These are phyloP conservation scores for Centroberyx gerrardi DNA, from an alignment of 2,797 vertebrate species.

Conservation along the genomic window DNA sequence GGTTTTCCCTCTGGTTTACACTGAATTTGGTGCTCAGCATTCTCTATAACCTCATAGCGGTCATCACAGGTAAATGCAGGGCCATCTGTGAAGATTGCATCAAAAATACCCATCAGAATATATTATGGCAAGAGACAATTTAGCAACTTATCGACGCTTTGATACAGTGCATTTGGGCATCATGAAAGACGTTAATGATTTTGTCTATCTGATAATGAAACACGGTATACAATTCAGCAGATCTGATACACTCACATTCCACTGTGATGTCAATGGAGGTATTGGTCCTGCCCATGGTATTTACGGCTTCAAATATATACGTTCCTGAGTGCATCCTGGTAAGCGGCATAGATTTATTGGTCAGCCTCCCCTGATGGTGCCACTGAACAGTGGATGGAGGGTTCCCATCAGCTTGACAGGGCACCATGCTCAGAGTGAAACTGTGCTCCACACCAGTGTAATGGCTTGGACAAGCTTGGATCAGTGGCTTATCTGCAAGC, in stretches of 20 bases:
- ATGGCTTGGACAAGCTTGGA: background rate
- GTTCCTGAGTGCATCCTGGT: constrained; percentile 52
- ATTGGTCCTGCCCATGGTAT: rapidly evolving
- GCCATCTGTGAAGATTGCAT: constrained; percentile 46
- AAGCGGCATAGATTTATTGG: constrained; percentile 33
- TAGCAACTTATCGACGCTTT: background rate
- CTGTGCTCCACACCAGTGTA: background rate
- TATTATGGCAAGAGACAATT: background rate
- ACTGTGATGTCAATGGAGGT: constrained; percentile 49
- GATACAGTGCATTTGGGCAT: background rate
- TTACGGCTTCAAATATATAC: constrained; percentile 36
- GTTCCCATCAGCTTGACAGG: constrained; percentile 55
- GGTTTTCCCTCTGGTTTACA: constrained; percentile 64
- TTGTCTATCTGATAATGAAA: background rate
- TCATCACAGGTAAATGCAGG: constrained; percentile 51
- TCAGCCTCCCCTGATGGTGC: background rate
- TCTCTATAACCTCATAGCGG: constrained; percentile 7
- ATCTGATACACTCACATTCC: constrained; percentile 69
- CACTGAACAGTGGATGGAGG: constrained; percentile 61
- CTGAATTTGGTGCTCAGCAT: rapidly evolving
- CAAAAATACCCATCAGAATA: constrained; percentile 4
- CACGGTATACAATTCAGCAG: background rate
- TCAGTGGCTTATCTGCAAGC: constrained; percentile 67
- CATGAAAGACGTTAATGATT: background rate
- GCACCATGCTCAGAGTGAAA: constrained; percentile 26